phyloP scores from a whole-genome alignment of 2,888 invertebrate species.

The Pristionchus mayeri region DNA sequence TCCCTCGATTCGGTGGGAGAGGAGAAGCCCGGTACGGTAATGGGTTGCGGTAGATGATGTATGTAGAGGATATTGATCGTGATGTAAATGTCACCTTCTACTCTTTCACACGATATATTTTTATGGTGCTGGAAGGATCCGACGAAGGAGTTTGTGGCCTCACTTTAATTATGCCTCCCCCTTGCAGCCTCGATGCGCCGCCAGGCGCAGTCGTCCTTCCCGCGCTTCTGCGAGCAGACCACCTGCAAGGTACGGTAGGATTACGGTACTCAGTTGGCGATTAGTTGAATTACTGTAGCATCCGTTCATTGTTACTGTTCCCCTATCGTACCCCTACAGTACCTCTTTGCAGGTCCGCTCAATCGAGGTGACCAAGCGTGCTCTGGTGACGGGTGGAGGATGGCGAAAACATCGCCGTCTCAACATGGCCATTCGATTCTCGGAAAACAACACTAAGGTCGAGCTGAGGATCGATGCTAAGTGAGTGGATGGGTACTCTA shows the following conservation, averaged over 20 bases:
- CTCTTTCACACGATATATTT: too few species aligned
- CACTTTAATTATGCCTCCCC: background rate
- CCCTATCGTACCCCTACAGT: too few species aligned
- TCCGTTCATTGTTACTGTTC: background rate
- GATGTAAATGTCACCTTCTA: too few species aligned
- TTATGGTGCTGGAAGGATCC: too few species aligned
- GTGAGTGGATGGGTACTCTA: constrained; percentile 18
- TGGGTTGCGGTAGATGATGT: background rate
- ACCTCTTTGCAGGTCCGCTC: constrained; percentile 51
- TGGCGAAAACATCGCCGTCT: constrained; percentile 53
- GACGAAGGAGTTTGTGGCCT: too few species aligned
- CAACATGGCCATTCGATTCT: constrained; percentile 59
- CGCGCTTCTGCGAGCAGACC: constrained; percentile 25
- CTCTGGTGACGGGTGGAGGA: constrained; percentile 46
- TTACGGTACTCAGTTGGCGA: background rate
- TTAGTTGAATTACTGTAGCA: background rate
- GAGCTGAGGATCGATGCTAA: constrained; percentile 62
- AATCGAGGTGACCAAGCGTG: constrained; percentile 58
- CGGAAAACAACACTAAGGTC: constrained; percentile 50
- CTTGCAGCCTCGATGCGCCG: constrained; percentile 35
- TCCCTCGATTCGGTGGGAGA: constrained; percentile 37
- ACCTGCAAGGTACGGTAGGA: constrained; percentile 33
- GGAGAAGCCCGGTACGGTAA: constrained; percentile 34
- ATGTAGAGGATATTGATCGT: too few species aligned
- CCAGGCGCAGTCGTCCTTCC: constrained; percentile 9